Percentiles rank a stretch among this genome's conserved stretches.
Conservation (phyloP, 2,113 vertebrate genomes). For the Pteropus alecto region DNA sequence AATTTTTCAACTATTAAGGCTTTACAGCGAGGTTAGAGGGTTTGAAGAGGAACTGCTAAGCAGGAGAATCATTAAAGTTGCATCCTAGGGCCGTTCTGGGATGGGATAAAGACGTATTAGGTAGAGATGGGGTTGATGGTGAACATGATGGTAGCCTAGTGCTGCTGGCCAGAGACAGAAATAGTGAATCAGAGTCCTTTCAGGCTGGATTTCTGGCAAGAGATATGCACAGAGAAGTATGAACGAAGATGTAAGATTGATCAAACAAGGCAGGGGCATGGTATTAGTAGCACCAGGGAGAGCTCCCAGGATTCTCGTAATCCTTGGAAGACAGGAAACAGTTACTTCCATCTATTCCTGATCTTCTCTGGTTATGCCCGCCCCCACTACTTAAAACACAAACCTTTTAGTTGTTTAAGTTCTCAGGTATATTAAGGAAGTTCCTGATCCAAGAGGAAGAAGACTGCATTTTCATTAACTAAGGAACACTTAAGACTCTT, state of each 20-base stretch:
- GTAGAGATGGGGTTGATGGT: not conserved
- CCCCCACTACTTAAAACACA: not conserved
- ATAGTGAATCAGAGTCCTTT: not conserved
- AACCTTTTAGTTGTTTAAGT: not conserved
- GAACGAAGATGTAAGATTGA: not conserved
- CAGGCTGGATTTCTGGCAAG: not conserved
- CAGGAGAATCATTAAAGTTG: not conserved
- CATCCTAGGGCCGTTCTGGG: not conserved
- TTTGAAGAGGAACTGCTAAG: not conserved
- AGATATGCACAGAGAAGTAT: not conserved
- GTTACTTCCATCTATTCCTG: not conserved
- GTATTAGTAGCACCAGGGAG: conserved; percentile 19
- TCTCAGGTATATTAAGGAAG: not conserved
- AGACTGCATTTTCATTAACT: not conserved
- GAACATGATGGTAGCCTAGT: not conserved
- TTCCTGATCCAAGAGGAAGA: not conserved
- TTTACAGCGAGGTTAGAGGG: not conserved
- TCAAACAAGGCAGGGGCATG: not conserved
- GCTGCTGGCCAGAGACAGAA: not conserved
- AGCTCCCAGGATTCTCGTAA: not conserved
- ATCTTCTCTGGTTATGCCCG: not conserved
- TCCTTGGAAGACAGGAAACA: not conserved
- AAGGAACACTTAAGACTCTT: not conserved
- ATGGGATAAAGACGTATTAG: not conserved
- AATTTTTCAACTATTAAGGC: not conserved